These are phyloP conservation scores for Gavia stellata DNA, from an alignment of 2,113 vertebrate species.

Conservation along the genomic window DNA sequence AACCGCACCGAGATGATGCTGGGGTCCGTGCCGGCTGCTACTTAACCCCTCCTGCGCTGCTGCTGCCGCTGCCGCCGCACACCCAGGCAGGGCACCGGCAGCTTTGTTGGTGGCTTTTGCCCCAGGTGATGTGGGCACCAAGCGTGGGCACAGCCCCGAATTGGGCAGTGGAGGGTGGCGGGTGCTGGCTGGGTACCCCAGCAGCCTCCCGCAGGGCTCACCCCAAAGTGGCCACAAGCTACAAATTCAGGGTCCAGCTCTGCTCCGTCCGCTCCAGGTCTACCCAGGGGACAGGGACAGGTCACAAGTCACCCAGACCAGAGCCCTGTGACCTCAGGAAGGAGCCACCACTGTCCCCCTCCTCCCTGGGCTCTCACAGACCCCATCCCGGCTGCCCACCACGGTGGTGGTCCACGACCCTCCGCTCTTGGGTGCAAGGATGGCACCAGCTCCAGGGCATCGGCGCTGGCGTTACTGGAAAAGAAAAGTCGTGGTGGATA, in stretches of 20 bases:
- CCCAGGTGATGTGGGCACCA: rapidly evolving
- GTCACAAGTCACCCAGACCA: neutral
- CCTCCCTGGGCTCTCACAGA: neutral
- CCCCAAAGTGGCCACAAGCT: too few relatives aligned
- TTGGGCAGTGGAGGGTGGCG: neutral
- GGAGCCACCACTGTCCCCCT: rapidly evolving
- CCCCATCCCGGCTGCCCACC: neutral
- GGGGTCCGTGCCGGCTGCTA: neutral
- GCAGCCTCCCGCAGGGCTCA: rapidly evolving
- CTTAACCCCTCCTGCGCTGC: neutral
- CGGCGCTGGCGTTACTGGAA: neutral
- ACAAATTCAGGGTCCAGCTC: neutral
- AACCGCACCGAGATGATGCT: neutral
- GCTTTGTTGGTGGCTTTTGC: neutral
- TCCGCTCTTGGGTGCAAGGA: rapidly evolving
- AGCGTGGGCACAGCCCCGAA: rapidly evolving
- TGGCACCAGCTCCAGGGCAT: neutral
- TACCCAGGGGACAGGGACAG: neutral
- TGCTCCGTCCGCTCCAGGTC: neutral
- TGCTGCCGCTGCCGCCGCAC: rapidly evolving
- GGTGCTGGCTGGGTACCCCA: neutral
- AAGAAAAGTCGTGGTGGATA: neutral
- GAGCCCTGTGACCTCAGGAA: neutral
- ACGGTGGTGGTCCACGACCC: rapidly evolving
- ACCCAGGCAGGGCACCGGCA: neutral